phyloP scores from a whole-genome alignment of 2,113 vertebrate genomes.

The Oryzias celebensis region DNA sequence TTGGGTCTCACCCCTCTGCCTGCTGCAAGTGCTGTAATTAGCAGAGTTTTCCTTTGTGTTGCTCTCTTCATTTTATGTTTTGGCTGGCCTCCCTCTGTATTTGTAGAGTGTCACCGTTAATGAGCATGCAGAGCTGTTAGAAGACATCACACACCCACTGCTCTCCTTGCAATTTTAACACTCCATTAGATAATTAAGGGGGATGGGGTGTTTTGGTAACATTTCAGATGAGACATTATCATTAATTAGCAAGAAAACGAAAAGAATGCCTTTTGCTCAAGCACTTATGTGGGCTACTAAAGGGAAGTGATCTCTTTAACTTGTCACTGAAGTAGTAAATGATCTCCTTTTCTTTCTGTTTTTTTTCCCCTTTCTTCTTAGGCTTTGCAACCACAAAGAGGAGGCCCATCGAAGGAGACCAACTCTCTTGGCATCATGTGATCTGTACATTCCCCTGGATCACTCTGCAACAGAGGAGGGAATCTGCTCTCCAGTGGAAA shows the following conservation, averaged over 20 bases:
- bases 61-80: constrained; percentile 41
- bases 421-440: constrained; percentile 61
- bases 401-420: constrained; percentile 39
- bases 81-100: constrained; percentile 48
- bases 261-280: constrained; percentile 52
- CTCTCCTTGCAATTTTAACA: constrained; percentile 56
- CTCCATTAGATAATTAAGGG: constrained; percentile 70
- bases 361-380: constrained; percentile 18
- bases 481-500: constrained; percentile 22
- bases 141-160: constrained; percentile 55
- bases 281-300: constrained; percentile 39
- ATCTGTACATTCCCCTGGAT: constrained; percentile 40
- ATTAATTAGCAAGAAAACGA: constrained; percentile 69
- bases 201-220: constrained; percentile 64
- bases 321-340: constrained; percentile 56
- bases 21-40: constrained; percentile 59
- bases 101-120: constrained; percentile 63
- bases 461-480: constrained; percentile 37
- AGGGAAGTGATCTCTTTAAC: constrained; percentile 57
- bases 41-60: constrained; percentile 61
- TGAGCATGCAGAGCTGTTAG: constrained; percentile 54
- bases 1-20: constrained; percentile 61
- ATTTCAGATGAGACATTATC: constrained; percentile 64
- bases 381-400: constrained; percentile 21
- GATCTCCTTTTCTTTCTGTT: constrained; percentile 22